These are phyloP conservation scores for Nanorana parkeri DNA, from an alignment of 2,113 vertebrate species.

Conservation along the genomic window DNA sequence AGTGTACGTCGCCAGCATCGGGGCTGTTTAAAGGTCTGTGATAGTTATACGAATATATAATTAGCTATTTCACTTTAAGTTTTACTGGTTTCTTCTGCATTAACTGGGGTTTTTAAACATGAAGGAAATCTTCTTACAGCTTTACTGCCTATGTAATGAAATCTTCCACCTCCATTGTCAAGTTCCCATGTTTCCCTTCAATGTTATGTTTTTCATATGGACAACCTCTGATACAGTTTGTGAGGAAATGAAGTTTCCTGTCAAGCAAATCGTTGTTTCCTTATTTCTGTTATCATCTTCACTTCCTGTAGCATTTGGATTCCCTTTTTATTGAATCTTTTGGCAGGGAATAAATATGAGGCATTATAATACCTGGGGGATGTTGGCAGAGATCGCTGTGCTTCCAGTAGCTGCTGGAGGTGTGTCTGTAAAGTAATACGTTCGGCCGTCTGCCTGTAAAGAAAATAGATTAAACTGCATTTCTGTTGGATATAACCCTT, in stretches of 20 bases:
- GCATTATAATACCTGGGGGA: constrained; percentile 81
- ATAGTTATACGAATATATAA: no score
- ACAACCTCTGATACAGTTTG: neutral
- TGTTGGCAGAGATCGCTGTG: constrained; percentile 75
- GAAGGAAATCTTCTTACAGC: no score
- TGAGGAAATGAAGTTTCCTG: constrained; percentile 3
- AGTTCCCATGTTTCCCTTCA: no score
- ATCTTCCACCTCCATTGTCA: no score
- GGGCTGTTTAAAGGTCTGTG: no score
- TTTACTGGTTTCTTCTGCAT: no score
- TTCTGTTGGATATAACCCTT: neutral
- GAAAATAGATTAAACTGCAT: constrained; percentile 52
- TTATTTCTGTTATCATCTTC: constrained; percentile 1
- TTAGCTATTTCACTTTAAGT: no score
- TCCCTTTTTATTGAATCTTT: neutral
- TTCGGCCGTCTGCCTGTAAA: constrained; percentile 86
- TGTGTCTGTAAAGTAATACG: constrained; percentile 88
- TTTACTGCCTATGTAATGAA: no score
- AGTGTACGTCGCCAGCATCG: no score
- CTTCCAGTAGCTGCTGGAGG: constrained; percentile 88
- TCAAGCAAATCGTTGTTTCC: neutral
- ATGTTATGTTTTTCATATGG: no score
- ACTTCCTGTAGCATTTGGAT: constrained; percentile 3
- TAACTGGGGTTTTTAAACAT: no score
- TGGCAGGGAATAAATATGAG: constrained; percentile 12